Percentiles rank a stretch among this genome's conserved stretches.
Conservation (phyloP, 2,888 invertebrate genomes). For the Drosophila flavopinicola region DNA sequence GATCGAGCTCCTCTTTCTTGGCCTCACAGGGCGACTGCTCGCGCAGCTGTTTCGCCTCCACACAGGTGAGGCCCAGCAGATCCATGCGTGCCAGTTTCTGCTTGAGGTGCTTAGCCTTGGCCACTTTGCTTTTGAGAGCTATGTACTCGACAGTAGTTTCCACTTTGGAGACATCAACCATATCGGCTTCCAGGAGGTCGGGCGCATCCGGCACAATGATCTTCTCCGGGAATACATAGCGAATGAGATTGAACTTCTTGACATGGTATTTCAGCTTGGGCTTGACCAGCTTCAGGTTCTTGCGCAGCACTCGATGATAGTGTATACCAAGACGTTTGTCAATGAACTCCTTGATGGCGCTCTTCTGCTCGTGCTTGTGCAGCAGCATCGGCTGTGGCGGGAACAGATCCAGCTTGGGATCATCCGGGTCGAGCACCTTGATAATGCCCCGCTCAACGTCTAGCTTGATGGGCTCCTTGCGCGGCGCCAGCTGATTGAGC, state of each 20-base stretch:
- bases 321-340: slow-evolving; percentile 74
- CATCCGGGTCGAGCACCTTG: slow-evolving; percentile 70
- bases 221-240: slow-evolving; percentile 73
- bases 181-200: slow-evolving; percentile 33
- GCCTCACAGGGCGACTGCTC: slow-evolving; percentile 67
- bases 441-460: slow-evolving; percentile 75
- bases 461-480: slow-evolving; percentile 68
- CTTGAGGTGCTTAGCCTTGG: slow-evolving; percentile 49
- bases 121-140: slow-evolving; percentile 51
- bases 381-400: slow-evolving; percentile 58
- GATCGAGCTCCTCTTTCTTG: slow-evolving; percentile 55
- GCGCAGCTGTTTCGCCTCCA: slow-evolving; percentile 55
- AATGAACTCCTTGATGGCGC: slow-evolving; percentile 65
- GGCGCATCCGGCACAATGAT: slow-evolving; percentile 45
- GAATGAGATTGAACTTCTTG: slow-evolving; percentile 83
- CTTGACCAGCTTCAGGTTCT: slow-evolving; percentile 76
- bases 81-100: slow-evolving; percentile 67
- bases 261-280: slow-evolving; percentile 76
- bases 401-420: slow-evolving; percentile 78
- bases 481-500: slow-evolving; percentile 80
- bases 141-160: slow-evolving; percentile 76
- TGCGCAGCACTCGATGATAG: slow-evolving; percentile 74
- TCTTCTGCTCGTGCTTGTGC: slow-evolving; percentile 39
- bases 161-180: slow-evolving; percentile 47
- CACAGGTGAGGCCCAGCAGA: slow-evolving; percentile 76